phyloP scores from a whole-genome alignment of 2,797 vertebrate species.

The Xenops minutus region DNA sequence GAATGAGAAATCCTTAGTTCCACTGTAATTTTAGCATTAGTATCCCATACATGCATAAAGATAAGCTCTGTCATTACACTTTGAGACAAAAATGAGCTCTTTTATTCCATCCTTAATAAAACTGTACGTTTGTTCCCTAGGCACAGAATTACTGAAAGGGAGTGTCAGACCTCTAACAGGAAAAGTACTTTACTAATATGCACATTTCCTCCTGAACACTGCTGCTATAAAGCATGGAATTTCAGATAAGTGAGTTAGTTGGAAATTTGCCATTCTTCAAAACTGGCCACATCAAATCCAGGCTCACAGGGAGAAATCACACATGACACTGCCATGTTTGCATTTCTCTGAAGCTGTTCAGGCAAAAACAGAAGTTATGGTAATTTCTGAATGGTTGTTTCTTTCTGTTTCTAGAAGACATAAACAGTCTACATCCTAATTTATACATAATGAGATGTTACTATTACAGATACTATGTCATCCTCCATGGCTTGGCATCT shows the following conservation, averaged over 20 bases:
- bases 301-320: not conserved
- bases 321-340: not conserved
- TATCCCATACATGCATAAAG: not conserved
- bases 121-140: not conserved
- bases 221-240: not conserved
- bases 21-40: not conserved
- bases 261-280: not conserved
- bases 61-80: not conserved
- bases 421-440: not conserved
- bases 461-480: not conserved
- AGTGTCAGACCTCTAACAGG: accelerated
- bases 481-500: not conserved
- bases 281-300: not conserved
- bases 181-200: not conserved
- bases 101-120: not conserved
- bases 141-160: not conserved
- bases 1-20: not conserved
- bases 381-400: not conserved
- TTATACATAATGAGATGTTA: not conserved
- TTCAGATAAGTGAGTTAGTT: not conserved
- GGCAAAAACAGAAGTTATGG: not conserved
- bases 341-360: not conserved
- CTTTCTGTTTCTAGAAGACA: not conserved
- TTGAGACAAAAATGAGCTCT: not conserved
- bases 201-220: not conserved